A percentile compares a stretch with the other conserved stretches of the same genome.
These are phyloP conservation scores for Diabrotica undecimpunctata DNA, from an alignment of 1,140 invertebrate genomes.

Conservation along the genomic window DNA sequence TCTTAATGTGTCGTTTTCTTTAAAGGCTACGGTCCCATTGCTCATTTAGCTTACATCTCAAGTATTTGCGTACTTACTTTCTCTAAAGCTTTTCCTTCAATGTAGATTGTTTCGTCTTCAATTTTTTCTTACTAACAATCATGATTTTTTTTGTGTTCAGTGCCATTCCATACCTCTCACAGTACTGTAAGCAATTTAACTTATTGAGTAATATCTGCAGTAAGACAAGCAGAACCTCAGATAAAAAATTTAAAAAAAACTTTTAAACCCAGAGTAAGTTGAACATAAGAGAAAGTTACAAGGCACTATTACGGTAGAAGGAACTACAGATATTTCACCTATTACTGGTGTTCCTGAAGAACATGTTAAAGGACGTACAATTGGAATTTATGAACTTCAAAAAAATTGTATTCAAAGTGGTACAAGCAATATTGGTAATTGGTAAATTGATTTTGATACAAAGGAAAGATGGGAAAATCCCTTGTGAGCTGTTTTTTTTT, in stretches of 20 bases:
- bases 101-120: no score
- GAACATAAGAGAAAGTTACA: constrained; percentile 53
- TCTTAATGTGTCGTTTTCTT: no score
- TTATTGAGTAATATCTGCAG: no score
- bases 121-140: no score
- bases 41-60: no score
- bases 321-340: constrained; percentile 52
- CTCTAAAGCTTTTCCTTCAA: no score
- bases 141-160: no score
- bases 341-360: constrained; percentile 83
- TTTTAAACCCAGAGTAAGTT: constrained; percentile 53
- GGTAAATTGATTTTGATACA: constrained; percentile 96
- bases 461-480: constrained; percentile 98
- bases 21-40: no score
- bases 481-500: constrained; percentile 97
- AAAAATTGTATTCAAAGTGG: constrained; percentile 99
- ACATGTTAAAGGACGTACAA: constrained; percentile 75
- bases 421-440: constrained; percentile 80
- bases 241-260: constrained; percentile 36
- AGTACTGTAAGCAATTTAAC: no score
- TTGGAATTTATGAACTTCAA: constrained; percentile 85
- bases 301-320: constrained; percentile 55
- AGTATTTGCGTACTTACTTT: no score
- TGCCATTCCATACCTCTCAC: no score
- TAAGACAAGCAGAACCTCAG: constrained; percentile 20